Conservation (phyloP, 2,797 vertebrate genomes). For the Rhynchotus rufescens region DNA sequence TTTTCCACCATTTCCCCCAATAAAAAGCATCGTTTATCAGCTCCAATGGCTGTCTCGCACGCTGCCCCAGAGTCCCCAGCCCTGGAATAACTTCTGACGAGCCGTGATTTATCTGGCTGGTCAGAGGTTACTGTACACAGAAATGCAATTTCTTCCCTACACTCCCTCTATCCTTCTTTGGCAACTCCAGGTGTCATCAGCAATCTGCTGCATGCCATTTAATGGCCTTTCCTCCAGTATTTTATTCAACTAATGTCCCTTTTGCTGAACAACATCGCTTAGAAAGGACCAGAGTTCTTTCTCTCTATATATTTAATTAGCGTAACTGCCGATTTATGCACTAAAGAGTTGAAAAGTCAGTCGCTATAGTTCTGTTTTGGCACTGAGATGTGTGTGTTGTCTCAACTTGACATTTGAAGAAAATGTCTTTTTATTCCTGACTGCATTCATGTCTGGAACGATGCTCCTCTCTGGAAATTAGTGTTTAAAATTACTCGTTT, state of each 20-base stretch:
- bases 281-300: background rate
- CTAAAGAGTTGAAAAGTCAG: slow-evolving; percentile 17
- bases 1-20: background rate
- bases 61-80: background rate
- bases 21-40: background rate
- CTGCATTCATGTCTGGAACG: background rate
- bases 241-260: background rate
- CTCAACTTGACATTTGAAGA: slow-evolving; percentile 21
- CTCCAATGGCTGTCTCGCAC: background rate
- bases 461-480: background rate
- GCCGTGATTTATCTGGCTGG: slow-evolving; percentile 72
- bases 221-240: slow-evolving; percentile 13
- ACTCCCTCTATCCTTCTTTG: slow-evolving; percentile 58
- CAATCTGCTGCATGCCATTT: slow-evolving; percentile 51
- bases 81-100: slow-evolving; percentile 30
- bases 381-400: background rate
- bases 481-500: background rate
- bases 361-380: background rate
- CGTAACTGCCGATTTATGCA: slow-evolving; percentile 5
- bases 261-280: background rate
- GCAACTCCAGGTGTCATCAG: slow-evolving; percentile 65
- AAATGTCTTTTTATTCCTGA: slow-evolving; percentile 6
- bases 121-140: slow-evolving; percentile 72
- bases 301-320: background rate
- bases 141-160: slow-evolving; percentile 76